A percentile compares a stretch with the other conserved stretches of the same genome.
These are phyloP conservation scores for Verasper variegatus DNA, from an alignment of 2,113 vertebrate genomes.

Conservation along the genomic window DNA sequence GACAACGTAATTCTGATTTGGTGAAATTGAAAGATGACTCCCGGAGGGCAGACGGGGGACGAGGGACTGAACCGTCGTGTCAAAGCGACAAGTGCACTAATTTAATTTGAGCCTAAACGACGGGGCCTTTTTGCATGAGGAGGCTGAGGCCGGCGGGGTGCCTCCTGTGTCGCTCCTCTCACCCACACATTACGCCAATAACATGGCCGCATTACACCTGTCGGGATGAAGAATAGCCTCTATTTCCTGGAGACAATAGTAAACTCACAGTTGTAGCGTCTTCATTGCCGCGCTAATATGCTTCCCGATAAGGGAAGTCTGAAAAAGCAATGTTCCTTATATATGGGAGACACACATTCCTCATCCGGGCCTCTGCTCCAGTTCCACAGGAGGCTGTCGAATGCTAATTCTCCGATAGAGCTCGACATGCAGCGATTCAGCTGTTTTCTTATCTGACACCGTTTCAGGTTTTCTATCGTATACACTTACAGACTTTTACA, in stretches of 20 bases:
- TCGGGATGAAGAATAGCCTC: conserved; percentile 62
- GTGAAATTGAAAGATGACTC: conserved; percentile 62
- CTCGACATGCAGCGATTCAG: not conserved
- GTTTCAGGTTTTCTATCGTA: too few species aligned
- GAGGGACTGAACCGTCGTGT: conserved; percentile 48
- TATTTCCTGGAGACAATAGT: conserved; percentile 55
- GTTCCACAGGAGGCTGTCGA: not conserved
- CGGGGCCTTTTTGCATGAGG: conserved; percentile 40
- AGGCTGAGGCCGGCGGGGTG: conserved; percentile 40
- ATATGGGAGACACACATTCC: conserved; percentile 24
- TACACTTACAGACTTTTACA: not conserved
- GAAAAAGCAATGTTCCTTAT: conserved; percentile 35
- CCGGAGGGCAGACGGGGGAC: conserved; percentile 23
- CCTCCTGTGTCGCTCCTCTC: conserved; percentile 37
- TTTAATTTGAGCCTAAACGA: conserved; percentile 61
- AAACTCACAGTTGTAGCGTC: conserved; percentile 29
- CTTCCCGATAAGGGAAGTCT: conserved; percentile 26
- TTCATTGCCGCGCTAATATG: conserved; percentile 53
- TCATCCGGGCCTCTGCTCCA: not conserved
- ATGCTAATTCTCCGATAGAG: not conserved
- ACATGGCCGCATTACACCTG: conserved; percentile 58
- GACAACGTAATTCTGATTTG: conserved; percentile 67
- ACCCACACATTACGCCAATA: conserved; percentile 57
- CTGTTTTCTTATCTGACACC: not conserved
- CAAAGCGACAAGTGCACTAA: conserved; percentile 66